Percentiles rank a stretch among this genome's conserved stretches.
These are phyloP conservation scores for Phyto melanocephala DNA, from an alignment of 2,888 invertebrate species.

Conservation along the genomic window DNA sequence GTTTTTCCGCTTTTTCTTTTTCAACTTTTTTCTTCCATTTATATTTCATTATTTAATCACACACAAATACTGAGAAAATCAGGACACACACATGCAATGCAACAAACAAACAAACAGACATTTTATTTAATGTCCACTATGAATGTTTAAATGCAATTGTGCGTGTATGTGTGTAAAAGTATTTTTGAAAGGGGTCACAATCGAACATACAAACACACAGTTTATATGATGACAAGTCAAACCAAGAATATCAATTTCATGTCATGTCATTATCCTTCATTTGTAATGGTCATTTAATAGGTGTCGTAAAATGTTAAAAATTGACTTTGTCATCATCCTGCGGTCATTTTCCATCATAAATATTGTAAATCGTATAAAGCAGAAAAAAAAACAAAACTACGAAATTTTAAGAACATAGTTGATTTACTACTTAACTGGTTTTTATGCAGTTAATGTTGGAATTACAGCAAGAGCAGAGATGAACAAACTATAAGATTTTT, in stretches of 20 bases:
- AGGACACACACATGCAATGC: not conserved
- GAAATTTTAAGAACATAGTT: not conserved
- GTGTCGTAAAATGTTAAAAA: constrained; percentile 51
- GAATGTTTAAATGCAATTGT: not conserved
- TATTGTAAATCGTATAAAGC: constrained; percentile 30
- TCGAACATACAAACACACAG: constrained; percentile 9
- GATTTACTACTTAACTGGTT: not conserved
- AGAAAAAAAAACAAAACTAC: not conserved
- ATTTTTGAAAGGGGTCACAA: not conserved
- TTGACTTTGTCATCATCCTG: constrained; percentile 35
- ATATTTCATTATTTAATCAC: constrained; percentile 19
- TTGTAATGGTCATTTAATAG: constrained; percentile 62
- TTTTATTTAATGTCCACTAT: constrained; percentile 18
- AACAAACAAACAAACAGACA: not conserved
- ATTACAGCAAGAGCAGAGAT: not conserved
- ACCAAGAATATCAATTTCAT: constrained; percentile 67
- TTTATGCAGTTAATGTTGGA: not conserved
- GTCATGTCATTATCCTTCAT: constrained; percentile 48
- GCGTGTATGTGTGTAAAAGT: not conserved
- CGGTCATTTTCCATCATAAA: constrained; percentile 45
- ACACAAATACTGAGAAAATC: constrained; percentile 17
- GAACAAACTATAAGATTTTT: not conserved
- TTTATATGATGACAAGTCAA: constrained; percentile 65
- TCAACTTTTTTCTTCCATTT: not conserved
- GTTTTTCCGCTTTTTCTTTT: not conserved